Evolutionary conservation across 2,888 invertebrate species (phyloP).

Genomic region (Scaptomyza polygonia): DNA sequence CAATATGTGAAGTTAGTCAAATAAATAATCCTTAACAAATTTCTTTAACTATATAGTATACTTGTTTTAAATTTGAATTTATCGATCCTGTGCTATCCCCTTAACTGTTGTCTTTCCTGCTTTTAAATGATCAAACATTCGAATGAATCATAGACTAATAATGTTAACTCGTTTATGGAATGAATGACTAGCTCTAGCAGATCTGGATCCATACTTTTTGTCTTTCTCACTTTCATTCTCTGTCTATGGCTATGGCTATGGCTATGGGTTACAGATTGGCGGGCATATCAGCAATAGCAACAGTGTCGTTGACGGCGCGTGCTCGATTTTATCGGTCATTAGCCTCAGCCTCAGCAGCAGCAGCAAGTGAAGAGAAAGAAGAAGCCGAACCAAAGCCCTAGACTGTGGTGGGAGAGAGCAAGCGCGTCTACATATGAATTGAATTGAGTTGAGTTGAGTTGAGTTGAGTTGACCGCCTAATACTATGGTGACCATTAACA

Average conservation of each 20-base stretch:
- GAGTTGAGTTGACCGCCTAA: not conserved
- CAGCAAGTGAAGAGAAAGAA: not conserved
- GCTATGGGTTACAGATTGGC: constrained; percentile 40
- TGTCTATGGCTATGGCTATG: constrained; percentile 19
- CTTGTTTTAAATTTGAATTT: no score
- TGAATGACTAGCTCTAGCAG: no score
- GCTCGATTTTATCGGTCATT: constrained; percentile 76
- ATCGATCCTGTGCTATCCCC: no score
- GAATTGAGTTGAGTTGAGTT: not conserved
- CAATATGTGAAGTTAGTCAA: no score
- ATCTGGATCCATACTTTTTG: no score
- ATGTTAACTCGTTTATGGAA: no score
- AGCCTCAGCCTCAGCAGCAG: constrained; percentile 43
- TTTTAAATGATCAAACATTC: no score
- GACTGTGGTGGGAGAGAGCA: constrained; percentile 1
- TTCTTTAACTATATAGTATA: no score
- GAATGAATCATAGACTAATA: no score
- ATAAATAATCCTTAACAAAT: no score
- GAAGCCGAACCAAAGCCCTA: constrained; percentile 4
- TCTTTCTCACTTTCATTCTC: not conserved
- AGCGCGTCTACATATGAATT: not conserved
- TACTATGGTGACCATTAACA: not conserved
- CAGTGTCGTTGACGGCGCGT: constrained; percentile 57
- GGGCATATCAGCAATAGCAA: constrained; percentile 28
- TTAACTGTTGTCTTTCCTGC: no score